Conservation (phyloP, 2,113 vertebrate species). For the Gymnobelideus leadbeateri region DNA sequence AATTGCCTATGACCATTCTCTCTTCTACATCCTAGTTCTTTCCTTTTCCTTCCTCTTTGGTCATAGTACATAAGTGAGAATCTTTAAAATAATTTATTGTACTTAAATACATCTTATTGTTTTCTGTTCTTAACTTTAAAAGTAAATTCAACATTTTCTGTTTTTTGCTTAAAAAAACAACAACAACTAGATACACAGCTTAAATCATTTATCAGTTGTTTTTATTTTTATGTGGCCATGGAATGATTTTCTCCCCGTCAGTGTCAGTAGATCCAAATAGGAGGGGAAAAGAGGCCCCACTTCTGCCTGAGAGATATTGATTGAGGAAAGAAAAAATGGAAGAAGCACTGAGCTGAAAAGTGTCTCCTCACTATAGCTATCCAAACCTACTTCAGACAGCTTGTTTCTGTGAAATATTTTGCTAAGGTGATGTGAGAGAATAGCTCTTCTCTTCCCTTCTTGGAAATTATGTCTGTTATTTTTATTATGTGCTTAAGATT, state of each 20-base stretch:
- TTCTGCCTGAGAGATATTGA: background rate
- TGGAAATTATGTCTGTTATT: background rate
- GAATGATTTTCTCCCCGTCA: background rate
- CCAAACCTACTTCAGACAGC: background rate
- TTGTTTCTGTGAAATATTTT: conserved; percentile 11
- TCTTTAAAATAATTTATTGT: conserved; percentile 17
- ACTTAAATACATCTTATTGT: conserved; percentile 19
- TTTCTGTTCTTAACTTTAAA: conserved; percentile 21
- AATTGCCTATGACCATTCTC: background rate
- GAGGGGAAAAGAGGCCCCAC: background rate
- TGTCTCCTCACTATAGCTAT: conserved; percentile 1
- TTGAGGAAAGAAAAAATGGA: conserved; percentile 1
- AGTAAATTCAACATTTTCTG: background rate
- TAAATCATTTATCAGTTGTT: background rate
- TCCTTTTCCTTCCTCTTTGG: background rate
- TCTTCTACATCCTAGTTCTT: no score
- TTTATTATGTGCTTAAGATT: background rate
- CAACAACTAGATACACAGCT: background rate
- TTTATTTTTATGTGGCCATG: background rate
- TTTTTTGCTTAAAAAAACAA: background rate
- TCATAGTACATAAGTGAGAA: background rate
- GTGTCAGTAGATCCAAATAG: background rate
- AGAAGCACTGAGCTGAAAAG: conserved; percentile 12
- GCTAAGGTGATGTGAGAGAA: background rate
- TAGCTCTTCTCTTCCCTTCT: background rate